Conservation (phyloP, 2,888 invertebrate species). For the Cosmorhoe ocellata region DNA sequence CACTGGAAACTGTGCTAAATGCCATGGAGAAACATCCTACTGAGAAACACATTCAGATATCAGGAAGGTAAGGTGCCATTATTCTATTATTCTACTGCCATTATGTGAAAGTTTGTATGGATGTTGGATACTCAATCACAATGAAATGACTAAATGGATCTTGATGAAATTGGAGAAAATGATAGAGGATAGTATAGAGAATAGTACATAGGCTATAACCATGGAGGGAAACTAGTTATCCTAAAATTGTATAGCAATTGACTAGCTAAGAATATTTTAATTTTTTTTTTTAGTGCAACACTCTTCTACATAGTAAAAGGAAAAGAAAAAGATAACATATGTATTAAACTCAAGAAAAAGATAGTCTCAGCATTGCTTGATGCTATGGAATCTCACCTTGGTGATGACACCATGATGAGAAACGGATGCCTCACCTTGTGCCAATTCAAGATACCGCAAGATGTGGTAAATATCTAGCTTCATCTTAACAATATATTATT, state of each 20-base stretch:
- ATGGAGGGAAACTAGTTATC: no score
- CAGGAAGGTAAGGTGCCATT: constrained; percentile 85
- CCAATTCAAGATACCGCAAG: constrained; percentile 96
- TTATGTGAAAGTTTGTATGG: no score
- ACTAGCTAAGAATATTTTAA: no score
- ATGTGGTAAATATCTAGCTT: constrained; percentile 87
- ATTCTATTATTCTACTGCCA: not conserved
- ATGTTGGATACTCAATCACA: no score
- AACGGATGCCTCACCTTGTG: constrained; percentile 97
- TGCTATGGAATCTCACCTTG: constrained; percentile 93
- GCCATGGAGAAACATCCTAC: constrained; percentile 94
- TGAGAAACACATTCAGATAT: constrained; percentile 96
- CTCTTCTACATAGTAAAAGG: constrained; percentile 97
- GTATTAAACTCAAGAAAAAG: constrained; percentile 87
- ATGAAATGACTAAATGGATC: not conserved
- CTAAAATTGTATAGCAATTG: no score
- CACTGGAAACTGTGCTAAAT: constrained; percentile 90
- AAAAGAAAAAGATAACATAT: constrained; percentile 88
- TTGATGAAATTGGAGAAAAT: no score
- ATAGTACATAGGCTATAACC: no score
- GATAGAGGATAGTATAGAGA: no score
- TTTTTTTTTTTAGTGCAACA: constrained; percentile 93
- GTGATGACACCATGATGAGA: constrained; percentile 96
- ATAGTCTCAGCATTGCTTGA: constrained; percentile 92
- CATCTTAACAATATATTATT: no score